Percentiles rank a stretch among this genome's conserved stretches.
These are phyloP conservation scores for Ormyrus thymus DNA, from an alignment of 2,888 invertebrate genomes.

Conservation along the genomic window DNA sequence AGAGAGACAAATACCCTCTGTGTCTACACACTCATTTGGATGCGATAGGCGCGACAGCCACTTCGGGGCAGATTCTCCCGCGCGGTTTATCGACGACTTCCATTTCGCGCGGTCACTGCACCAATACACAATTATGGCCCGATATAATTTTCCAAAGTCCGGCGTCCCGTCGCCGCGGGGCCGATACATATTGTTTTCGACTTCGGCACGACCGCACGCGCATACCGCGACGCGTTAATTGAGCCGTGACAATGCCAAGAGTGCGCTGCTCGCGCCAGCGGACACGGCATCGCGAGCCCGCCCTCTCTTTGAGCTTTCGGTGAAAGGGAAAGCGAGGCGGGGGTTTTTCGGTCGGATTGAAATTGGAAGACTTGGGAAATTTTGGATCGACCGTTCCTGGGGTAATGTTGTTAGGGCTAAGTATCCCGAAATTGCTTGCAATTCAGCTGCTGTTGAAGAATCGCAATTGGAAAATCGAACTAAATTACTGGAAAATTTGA, in stretches of 20 bases:
- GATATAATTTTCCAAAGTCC: constrained; percentile 6
- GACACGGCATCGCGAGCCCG: not conserved
- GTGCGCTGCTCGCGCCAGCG: too few species aligned
- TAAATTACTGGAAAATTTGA: too few species aligned
- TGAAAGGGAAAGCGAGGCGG: too few species aligned
- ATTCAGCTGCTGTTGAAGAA: too few species aligned
- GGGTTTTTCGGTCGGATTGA: too few species aligned
- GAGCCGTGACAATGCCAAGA: constrained; percentile 24
- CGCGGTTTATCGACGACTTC: constrained; percentile 46
- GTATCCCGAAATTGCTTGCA: too few species aligned
- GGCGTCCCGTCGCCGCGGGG: not conserved
- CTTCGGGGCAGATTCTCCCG: not conserved
- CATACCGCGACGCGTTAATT: constrained; percentile 35
- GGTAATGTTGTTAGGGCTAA: too few species aligned
- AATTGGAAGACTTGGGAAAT: too few species aligned
- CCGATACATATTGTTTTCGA: constrained; percentile 44
- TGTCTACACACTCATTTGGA: constrained; percentile 14
- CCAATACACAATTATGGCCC: constrained; percentile 48
- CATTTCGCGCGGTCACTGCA: constrained; percentile 42
- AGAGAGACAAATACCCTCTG: too few species aligned
- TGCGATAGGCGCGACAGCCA: not conserved
- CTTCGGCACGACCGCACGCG: constrained; percentile 14
- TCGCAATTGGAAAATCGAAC: too few species aligned
- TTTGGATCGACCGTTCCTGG: too few species aligned
- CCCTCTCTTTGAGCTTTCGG: too few species aligned